Conservation (phyloP, 2,888 invertebrate species). For the Erebia epiphron region DNA sequence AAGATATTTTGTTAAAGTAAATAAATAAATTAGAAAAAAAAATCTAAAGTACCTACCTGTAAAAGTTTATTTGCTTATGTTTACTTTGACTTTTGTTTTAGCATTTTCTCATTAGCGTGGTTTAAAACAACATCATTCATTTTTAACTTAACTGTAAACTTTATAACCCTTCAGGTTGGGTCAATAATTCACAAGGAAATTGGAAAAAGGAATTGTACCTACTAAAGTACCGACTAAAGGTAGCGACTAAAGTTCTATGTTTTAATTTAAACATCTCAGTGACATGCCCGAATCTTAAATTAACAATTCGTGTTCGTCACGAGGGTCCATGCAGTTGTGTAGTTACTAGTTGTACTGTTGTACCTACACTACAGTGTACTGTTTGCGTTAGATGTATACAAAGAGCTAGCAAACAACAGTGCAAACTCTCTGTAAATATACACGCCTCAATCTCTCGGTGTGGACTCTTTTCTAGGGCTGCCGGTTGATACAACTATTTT, state of each 20-base stretch:
- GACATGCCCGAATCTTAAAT: constrained; percentile 25
- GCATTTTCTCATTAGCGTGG: too few relatives aligned
- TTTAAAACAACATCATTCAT: too few relatives aligned
- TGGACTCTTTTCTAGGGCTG: constrained; percentile 38
- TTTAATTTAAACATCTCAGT: constrained; percentile 8
- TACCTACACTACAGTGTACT: constrained; percentile 39
- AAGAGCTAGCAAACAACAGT: constrained; percentile 65
- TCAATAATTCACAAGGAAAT: too few relatives aligned
- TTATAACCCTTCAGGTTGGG: too few relatives aligned
- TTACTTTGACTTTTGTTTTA: too few relatives aligned
- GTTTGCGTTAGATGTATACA: constrained; percentile 21
- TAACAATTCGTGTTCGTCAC: constrained; percentile 32
- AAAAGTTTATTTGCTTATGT: too few relatives aligned
- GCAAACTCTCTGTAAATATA: constrained; percentile 69
- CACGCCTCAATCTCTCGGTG: constrained; percentile 50
- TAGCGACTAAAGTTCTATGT: not conserved
- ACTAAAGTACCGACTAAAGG: not conserved
- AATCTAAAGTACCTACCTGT: too few relatives aligned
- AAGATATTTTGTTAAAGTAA: too few relatives aligned
- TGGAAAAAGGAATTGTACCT: too few relatives aligned
- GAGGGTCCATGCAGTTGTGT: constrained; percentile 21
- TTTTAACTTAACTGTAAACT: too few relatives aligned
- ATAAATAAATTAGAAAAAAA: too few relatives aligned
- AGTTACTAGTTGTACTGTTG: constrained; percentile 33
- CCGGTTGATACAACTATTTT: constrained; percentile 11